A percentile compares a stretch with the other conserved stretches of the same genome.
Conservation (phyloP, 2,797 vertebrate species). For the Pelochelys cantorii region DNA sequence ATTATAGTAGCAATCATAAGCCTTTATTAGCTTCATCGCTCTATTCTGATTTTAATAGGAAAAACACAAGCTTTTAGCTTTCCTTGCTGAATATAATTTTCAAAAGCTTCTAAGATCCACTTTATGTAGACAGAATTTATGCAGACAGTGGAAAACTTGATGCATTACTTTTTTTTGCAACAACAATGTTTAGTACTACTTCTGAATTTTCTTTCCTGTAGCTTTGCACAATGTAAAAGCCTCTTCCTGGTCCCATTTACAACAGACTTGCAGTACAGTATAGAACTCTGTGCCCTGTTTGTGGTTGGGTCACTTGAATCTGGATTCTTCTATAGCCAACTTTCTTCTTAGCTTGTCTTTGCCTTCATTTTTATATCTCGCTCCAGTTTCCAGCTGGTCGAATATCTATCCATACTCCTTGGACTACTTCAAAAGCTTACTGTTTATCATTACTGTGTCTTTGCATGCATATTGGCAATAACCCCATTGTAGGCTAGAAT, state of each 20-base stretch:
- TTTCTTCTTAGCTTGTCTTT: not conserved
- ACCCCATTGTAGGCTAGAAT: not conserved
- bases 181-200: not conserved
- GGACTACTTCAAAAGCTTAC: not conserved
- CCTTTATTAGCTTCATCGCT: not conserved
- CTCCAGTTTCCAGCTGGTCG: slow-evolving; percentile 1
- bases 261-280: not conserved
- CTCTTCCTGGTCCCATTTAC: not conserved
- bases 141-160: slow-evolving; percentile 3
- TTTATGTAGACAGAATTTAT: slow-evolving; percentile 4
- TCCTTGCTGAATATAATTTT: not conserved
- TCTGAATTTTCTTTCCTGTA: not conserved
- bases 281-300: not conserved
- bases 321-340: not conserved
- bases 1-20: not conserved
- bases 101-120: slow-evolving; percentile 5
- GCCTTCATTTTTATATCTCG: not conserved
- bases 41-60: not conserved
- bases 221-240: not conserved
- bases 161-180: slow-evolving; percentile 4
- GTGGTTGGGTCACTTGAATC: not conserved
- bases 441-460: not conserved
- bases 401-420: not conserved
- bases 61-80: not conserved
- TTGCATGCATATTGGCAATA: not conserved